These are phyloP conservation scores for Microcebus griseorufus DNA, from an alignment of 2,113 vertebrate genomes.

Conservation along the genomic window DNA sequence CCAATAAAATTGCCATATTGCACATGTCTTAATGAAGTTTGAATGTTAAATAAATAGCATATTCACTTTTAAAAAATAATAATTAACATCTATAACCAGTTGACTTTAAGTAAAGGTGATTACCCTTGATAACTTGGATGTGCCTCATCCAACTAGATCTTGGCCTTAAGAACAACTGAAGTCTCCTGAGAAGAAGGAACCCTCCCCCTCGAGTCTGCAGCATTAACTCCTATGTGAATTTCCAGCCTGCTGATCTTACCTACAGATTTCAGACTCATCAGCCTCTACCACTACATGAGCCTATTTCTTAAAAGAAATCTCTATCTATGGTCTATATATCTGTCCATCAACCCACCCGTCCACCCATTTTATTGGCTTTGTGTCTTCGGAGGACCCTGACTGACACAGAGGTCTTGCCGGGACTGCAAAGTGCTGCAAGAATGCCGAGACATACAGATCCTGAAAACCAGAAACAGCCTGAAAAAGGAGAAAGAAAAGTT, in stretches of 20 bases:
- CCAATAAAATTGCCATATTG: too few relatives aligned
- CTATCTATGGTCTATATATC: too few relatives aligned
- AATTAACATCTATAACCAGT: not conserved
- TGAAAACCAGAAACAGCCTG: not conserved
- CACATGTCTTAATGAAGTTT: too few relatives aligned
- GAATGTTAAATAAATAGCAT: too few relatives aligned
- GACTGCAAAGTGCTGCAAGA: not conserved
- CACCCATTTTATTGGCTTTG: not conserved
- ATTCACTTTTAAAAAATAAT: not conserved
- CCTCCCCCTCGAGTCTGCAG: not conserved
- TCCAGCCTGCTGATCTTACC: not conserved
- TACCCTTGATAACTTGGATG: not conserved
- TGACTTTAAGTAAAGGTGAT: not conserved
- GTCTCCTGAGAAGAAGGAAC: not conserved
- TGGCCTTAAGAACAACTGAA: not conserved
- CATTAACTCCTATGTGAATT: not conserved
- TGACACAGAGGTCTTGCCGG: not conserved
- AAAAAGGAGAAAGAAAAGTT: not conserved
- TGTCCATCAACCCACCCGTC: not conserved
- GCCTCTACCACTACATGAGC: not conserved
- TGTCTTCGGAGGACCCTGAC: not conserved
- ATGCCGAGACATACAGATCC: not conserved
- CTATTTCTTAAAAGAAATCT: constrained; percentile 2
- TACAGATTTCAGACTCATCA: not conserved
- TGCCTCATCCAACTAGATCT: not conserved